These are phyloP conservation scores for Morpho helenor DNA, from an alignment of 2,888 invertebrate species.

Conservation along the genomic window DNA sequence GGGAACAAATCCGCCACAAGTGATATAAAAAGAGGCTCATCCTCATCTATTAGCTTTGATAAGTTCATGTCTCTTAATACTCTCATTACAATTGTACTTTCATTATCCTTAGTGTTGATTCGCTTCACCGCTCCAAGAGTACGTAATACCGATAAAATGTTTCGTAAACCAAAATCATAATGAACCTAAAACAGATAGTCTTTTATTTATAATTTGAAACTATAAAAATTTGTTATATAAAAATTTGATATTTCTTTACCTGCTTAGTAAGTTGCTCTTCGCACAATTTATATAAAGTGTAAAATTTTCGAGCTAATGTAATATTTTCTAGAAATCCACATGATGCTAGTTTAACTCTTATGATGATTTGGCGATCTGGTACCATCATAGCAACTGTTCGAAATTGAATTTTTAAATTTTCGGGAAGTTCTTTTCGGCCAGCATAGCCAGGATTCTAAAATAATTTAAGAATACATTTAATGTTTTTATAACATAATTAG, in stretches of 20 bases:
- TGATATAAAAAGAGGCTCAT: slow-evolving; percentile 98
- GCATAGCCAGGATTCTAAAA: slow-evolving; percentile 97
- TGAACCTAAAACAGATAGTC: slow-evolving; percentile 83
- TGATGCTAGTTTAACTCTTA: slow-evolving; percentile 96
- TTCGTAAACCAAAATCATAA: slow-evolving; percentile 97
- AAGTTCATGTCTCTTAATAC: slow-evolving; percentile 98
- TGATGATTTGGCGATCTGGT: slow-evolving; percentile 97
- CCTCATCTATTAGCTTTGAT: slow-evolving; percentile 97
- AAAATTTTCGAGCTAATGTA: slow-evolving; percentile 96
- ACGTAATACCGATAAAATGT: slow-evolving; percentile 95
- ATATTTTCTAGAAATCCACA: slow-evolving; percentile 98
- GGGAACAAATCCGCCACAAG: slow-evolving; percentile 97
- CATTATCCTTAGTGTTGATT: slow-evolving; percentile 93
- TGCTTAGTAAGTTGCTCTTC: slow-evolving; percentile 98
- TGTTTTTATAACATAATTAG: background rate
- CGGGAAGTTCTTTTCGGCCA: slow-evolving; percentile 96
- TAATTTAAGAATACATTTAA: background rate
- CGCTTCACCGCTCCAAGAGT: slow-evolving; percentile 96
- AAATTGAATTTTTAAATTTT: slow-evolving; percentile 98
- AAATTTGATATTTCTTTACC: slow-evolving; percentile 54
- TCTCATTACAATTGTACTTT: slow-evolving; percentile 97
- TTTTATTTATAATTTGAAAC: background rate
- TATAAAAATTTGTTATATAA: background rate
- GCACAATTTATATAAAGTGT: slow-evolving; percentile 96
- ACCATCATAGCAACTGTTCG: slow-evolving; percentile 99